Percentiles rank a stretch among this genome's conserved stretches.
Evolutionary conservation across 2,888 invertebrate genomes (phyloP).

Genomic region (Oxytorus armatus): DNA sequence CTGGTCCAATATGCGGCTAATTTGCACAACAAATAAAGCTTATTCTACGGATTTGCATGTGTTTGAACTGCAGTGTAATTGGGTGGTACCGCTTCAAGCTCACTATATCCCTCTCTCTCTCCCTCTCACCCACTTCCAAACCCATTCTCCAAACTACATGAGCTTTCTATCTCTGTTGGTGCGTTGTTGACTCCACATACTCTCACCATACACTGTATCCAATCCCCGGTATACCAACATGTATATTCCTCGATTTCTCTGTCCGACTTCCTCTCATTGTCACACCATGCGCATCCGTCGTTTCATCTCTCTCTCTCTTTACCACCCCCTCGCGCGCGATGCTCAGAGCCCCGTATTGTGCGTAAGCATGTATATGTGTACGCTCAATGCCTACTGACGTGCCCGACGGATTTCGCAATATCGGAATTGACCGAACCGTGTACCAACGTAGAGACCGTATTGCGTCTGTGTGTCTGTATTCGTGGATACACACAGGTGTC

Average conservation of each 20-base stretch:
- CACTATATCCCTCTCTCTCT: conserved; percentile 38
- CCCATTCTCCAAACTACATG: conserved; percentile 23
- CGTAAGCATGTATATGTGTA: conserved; percentile 32
- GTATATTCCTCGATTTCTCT: conserved; percentile 56
- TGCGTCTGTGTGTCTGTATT: no score
- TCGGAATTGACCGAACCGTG: conserved; percentile 71
- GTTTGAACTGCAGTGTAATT: conserved; percentile 85
- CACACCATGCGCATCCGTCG: conserved; percentile 33
- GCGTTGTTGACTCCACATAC: conserved; percentile 60
- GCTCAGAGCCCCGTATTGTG: conserved; percentile 48
- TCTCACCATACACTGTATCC: conserved; percentile 34
- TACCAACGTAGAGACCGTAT: conserved; percentile 30
- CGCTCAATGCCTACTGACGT: conserved; percentile 67
- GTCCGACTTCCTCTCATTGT: conserved; percentile 60
- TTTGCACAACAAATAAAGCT: conserved; percentile 85
- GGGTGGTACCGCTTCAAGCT: conserved; percentile 79
- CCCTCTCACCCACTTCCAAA: conserved; percentile 51
- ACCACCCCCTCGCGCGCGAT: conserved; percentile 40
- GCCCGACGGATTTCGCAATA: conserved; percentile 74
- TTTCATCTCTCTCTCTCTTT: conserved; percentile 41
- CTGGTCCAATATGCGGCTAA: conserved; percentile 84
- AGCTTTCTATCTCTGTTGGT: conserved; percentile 56
- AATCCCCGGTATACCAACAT: conserved; percentile 37
- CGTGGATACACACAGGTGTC: not conserved
- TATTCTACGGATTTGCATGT: conserved; percentile 84